phyloP scores from a whole-genome alignment of 2,113 vertebrate genomes.

The Myotis brandtii region DNA sequence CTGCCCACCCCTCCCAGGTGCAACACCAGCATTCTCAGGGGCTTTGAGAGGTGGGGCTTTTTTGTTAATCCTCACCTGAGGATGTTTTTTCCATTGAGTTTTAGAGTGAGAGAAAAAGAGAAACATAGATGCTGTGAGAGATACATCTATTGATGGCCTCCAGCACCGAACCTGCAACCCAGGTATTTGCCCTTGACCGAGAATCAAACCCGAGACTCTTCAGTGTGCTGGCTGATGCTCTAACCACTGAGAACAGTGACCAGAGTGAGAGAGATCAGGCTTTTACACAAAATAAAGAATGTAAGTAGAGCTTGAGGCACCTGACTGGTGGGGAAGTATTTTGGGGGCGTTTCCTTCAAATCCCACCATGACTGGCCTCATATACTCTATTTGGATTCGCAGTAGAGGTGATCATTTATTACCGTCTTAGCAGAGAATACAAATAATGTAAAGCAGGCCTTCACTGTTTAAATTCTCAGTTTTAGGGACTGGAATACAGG shows the following conservation, averaged over 20 bases:
- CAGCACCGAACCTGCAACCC: no score
- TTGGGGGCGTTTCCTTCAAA: neutral
- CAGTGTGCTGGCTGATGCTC: no score
- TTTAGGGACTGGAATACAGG: neutral
- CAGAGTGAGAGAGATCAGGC: neutral
- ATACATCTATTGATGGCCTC: no score
- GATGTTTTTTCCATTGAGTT: no score
- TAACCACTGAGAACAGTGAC: no score
- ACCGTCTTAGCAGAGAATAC: neutral
- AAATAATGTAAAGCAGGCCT: neutral
- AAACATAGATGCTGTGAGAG: no score
- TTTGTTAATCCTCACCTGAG: no score
- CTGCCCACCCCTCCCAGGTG: neutral
- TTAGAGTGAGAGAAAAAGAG: no score
- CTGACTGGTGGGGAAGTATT: neutral
- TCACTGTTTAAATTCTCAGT: neutral
- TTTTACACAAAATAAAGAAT: neutral
- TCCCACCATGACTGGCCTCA: neutral
- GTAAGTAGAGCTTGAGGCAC: neutral
- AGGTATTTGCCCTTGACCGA: no score
- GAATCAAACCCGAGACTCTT: no score
- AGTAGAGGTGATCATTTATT: constrained; percentile 20
- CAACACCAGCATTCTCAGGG: neutral
- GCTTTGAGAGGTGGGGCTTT: neutral
- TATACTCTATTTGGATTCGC: neutral